Percentiles rank a stretch among this genome's conserved stretches.
These are phyloP conservation scores for Ciona savignyi DNA, from an alignment of 23 tunicate species.

Conservation along the genomic window DNA sequence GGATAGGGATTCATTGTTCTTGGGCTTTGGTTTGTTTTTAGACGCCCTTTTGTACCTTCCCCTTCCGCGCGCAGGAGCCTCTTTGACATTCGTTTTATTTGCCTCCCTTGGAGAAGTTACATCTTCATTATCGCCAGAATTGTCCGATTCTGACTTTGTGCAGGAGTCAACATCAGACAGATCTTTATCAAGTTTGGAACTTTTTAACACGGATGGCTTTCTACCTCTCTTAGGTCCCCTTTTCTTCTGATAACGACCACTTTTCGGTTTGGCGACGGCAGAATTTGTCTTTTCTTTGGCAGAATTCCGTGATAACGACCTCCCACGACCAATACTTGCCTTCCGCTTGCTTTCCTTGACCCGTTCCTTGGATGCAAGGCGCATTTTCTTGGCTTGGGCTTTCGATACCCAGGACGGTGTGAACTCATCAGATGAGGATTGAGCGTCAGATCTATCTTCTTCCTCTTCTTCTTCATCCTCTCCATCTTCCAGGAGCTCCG, in stretches of 20 bases:
- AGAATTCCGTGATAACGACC: neutral
- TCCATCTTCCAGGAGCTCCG: neutral
- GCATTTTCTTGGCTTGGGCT: constrained; percentile 9
- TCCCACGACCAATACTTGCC: neutral
- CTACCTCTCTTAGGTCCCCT: neutral
- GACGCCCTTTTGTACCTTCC: neutral
- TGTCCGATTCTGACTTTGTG: neutral
- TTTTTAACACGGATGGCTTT: neutral
- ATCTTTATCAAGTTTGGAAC: neutral
- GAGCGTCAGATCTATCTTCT: constrained; percentile 11
- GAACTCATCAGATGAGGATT: constrained; percentile 60
- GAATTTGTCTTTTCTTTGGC: neutral
- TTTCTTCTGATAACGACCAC: constrained; percentile 1
- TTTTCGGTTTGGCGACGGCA: neutral
- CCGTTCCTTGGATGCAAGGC: constrained; percentile 7
- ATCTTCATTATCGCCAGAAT: too few relatives aligned
- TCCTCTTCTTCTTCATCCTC: constrained; percentile 39
- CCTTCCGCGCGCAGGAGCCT: neutral
- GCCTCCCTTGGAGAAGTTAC: constrained; percentile 7
- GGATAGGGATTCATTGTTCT: neutral
- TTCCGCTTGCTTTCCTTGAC: constrained; percentile 6
- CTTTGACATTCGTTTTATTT: constrained; percentile 3
- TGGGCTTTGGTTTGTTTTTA: neutral
- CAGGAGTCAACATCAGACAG: neutral
- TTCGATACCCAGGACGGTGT: constrained; percentile 66